Percentiles rank a stretch among this genome's conserved stretches.
These are phyloP conservation scores for Neostethus bicornis DNA, from an alignment of 2,797 vertebrate genomes.

Conservation along the genomic window DNA sequence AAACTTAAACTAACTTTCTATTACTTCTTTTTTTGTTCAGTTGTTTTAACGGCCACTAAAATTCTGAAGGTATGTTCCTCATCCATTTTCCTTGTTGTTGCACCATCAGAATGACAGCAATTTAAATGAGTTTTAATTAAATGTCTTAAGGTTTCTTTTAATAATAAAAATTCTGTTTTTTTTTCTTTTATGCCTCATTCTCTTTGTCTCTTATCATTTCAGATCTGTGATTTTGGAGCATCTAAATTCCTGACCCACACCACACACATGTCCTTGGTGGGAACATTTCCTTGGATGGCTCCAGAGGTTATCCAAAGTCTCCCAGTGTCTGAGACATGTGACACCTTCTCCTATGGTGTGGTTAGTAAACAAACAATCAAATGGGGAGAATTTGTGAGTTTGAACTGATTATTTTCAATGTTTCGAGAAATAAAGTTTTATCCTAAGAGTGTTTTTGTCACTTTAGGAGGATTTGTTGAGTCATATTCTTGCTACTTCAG, in stretches of 20 bases:
- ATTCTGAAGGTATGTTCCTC: slow-evolving; percentile 88
- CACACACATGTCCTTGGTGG: slow-evolving; percentile 98
- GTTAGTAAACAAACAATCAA: slow-evolving; percentile 43
- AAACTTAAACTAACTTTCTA: slow-evolving; percentile 9
- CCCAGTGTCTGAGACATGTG: slow-evolving; percentile 97
- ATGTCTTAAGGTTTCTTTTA: too few relatives aligned
- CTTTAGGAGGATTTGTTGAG: too few relatives aligned
- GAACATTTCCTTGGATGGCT: slow-evolving; percentile 99
- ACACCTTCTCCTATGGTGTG: slow-evolving; percentile 97
- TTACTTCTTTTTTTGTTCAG: slow-evolving; percentile 69
- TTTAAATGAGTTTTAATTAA: too few relatives aligned
- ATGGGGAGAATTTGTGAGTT: background rate
- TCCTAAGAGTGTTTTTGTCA: background rate
- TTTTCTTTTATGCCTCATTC: slow-evolving; percentile 15
- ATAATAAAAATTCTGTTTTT: background rate
- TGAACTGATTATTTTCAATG: background rate
- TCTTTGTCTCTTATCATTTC: slow-evolving; percentile 9
- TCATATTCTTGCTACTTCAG: too few relatives aligned
- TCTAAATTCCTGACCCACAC: slow-evolving; percentile 97
- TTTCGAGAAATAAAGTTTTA: background rate
- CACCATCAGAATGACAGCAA: background rate
- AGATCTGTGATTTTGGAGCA: slow-evolving; percentile 98
- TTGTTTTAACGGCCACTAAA: slow-evolving; percentile 92
- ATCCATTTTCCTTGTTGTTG: background rate
- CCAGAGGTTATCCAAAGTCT: slow-evolving; percentile 98